Evolutionary conservation across 1,140 invertebrate species (phyloP), one percentile per base, ranked within the genome.

Genomic region (Helicoverpa armigera): DNA sequence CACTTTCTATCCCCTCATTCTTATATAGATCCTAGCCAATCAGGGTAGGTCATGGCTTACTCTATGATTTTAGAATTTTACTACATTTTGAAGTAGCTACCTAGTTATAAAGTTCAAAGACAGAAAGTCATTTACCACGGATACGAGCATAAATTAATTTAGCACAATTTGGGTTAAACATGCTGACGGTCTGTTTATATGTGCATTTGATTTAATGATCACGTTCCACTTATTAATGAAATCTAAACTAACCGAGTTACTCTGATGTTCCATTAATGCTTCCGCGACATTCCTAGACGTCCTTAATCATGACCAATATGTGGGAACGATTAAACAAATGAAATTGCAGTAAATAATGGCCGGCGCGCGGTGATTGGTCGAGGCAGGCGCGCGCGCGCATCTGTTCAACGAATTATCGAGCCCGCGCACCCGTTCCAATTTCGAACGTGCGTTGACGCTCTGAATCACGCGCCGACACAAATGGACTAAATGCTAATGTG

Each of bases 351-450:
- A 83, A 89, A 88, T 84, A 83, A 82, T 82, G 61, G 14, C 16
- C n/a, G n/a, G 51, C 48, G 75, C 75, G 80, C 77, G 43, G 56
- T 70, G 31, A 88, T 85, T 87, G 85, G 83, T 50, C 74, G 82
- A 56, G 48, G 69, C 70, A 11, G 67, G 75, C 72, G 88, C 83
- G 87, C 84, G 53, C 86, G 83, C 86, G 91, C 90, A 92, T 92
- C 88, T 92, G 90, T 84, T 90, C 70, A 83, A 87, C 87, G 89
- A 89, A 90, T 92, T 91, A 92, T 77, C 80, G 77, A 74, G 76
- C 61, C 60, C 48, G 67, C 67, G 67, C 67, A n/a, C 69, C 50
- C 61, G 75, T 79, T 79, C 48, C 79, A 83, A 65, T 79, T 79
- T 79, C 77, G 61, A 79, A 60, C 65, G 76, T 69, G 76, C 53